These are phyloP conservation scores for Eurystomus gularis DNA, from an alignment of 2,113 vertebrate genomes.

Conservation along the genomic window DNA sequence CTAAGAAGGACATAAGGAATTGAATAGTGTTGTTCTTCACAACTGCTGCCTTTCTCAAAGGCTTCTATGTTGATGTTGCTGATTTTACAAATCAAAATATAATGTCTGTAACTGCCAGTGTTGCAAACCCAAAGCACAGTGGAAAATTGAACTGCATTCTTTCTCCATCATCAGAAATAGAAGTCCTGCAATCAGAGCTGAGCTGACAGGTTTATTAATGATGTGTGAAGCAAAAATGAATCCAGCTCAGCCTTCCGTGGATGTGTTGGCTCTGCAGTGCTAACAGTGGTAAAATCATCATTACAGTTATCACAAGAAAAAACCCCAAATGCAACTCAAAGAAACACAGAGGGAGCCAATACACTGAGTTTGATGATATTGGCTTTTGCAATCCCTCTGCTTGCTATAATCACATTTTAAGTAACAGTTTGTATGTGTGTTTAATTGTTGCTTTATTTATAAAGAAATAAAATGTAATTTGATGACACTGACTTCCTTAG, in stretches of 20 bases:
- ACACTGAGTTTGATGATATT: neutral
- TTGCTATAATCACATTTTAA: neutral
- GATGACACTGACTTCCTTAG: neutral
- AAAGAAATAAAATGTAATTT: neutral
- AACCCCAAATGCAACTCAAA: neutral
- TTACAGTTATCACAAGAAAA: neutral
- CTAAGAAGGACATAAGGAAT: neutral
- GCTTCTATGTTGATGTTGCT: neutral
- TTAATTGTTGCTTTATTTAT: neutral
- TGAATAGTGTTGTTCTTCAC: neutral
- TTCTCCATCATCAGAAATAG: neutral
- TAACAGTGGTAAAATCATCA: neutral
- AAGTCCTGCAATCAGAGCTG: neutral
- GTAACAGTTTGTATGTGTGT: neutral
- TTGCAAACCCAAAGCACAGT: neutral
- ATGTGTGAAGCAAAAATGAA: constrained; percentile 24
- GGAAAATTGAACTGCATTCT: neutral
- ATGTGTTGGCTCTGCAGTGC: neutral
- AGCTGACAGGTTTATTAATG: constrained; percentile 26
- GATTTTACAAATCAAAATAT: neutral
- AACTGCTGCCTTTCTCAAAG: neutral
- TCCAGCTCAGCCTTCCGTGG: neutral
- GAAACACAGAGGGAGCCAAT: neutral
- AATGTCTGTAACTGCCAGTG: neutral
- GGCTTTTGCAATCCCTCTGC: neutral